phyloP scores from a whole-genome alignment of 2,888 invertebrate genomes.

The Halocaridina rubra region DNA sequence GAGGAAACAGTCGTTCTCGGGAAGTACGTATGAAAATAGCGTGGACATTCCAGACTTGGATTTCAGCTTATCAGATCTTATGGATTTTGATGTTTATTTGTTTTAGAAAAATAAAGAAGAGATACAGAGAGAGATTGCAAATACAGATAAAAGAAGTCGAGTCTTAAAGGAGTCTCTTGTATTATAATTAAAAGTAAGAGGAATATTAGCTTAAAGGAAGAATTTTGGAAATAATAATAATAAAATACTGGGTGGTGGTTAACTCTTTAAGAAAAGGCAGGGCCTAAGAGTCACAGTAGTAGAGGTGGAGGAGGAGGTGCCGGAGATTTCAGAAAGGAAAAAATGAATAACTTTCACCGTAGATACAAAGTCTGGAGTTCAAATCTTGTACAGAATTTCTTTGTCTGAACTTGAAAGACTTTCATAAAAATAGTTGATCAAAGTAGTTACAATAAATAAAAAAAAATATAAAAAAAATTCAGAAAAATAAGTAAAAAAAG shows the following conservation, averaged over 20 bases:
- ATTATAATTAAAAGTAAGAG: too few species aligned
- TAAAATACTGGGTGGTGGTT: too few species aligned
- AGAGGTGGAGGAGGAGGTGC: too few species aligned
- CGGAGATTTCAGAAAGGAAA: constrained; percentile 23
- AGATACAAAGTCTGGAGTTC: constrained; percentile 61
- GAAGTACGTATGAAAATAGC: constrained; percentile 61
- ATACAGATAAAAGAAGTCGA: background rate
- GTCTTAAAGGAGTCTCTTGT: too few species aligned
- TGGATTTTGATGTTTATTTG: constrained; percentile 62
- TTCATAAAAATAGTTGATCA: constrained; percentile 61
- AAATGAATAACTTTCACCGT: constrained; percentile 49
- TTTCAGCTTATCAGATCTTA: constrained; percentile 60
- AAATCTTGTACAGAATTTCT: constrained; percentile 60
- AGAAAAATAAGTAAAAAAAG: too few species aligned
- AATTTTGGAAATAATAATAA: too few species aligned
- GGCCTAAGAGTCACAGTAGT: too few species aligned
- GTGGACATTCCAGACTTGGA: constrained; percentile 63
- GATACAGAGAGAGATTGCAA: background rate
- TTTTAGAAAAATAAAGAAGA: constrained; percentile 32
- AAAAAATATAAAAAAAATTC: constrained; percentile 18
- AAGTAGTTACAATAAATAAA: constrained; percentile 35
- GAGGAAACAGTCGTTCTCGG: constrained; percentile 59
- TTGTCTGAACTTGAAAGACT: constrained; percentile 59
- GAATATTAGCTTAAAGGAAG: too few species aligned
- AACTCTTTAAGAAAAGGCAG: too few species aligned